A percentile compares a stretch with the other conserved stretches of the same genome.
Evolutionary conservation across 1,140 invertebrate species (phyloP).

Genomic region (Parapsyche elsis): DNA sequence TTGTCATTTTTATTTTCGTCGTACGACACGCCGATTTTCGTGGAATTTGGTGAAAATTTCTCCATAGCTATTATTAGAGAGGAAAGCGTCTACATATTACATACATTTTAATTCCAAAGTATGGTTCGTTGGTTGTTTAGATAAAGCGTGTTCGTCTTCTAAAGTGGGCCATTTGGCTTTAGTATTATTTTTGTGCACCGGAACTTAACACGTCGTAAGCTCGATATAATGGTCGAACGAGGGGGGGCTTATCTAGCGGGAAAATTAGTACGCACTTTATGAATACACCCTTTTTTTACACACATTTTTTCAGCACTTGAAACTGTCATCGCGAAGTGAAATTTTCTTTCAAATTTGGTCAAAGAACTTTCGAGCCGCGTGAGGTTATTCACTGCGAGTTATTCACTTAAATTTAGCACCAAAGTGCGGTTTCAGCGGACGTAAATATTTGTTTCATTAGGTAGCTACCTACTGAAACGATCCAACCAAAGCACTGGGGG

Average conservation of each 20-base stretch:
- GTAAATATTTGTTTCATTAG: constrained; percentile 49
- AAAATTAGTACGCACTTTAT: not conserved
- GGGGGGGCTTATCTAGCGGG: not conserved
- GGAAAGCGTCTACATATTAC: not conserved
- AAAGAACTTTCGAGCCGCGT: not conserved
- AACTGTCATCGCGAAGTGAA: no score
- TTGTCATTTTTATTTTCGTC: no score
- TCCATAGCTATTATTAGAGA: no score
- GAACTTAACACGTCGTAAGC: constrained; percentile 32
- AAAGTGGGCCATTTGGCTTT: constrained; percentile 32
- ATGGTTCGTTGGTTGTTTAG: not conserved
- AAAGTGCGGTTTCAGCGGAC: constrained; percentile 45
- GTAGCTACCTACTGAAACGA: not conserved
- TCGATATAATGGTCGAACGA: constrained; percentile 17
- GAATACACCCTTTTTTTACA: no score
- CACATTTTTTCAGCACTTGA: no score
- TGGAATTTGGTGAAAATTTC: no score
- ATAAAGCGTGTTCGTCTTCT: not conserved
- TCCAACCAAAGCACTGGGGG: not conserved
- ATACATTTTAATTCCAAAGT: not conserved
- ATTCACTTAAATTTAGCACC: constrained; percentile 52
- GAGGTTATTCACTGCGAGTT: constrained; percentile 17
- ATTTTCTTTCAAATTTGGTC: not conserved
- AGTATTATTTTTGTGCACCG: constrained; percentile 37
- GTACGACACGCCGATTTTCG: no score